phyloP scores from a whole-genome alignment of 2,888 invertebrate genomes.

The Ennomos erosarius region DNA sequence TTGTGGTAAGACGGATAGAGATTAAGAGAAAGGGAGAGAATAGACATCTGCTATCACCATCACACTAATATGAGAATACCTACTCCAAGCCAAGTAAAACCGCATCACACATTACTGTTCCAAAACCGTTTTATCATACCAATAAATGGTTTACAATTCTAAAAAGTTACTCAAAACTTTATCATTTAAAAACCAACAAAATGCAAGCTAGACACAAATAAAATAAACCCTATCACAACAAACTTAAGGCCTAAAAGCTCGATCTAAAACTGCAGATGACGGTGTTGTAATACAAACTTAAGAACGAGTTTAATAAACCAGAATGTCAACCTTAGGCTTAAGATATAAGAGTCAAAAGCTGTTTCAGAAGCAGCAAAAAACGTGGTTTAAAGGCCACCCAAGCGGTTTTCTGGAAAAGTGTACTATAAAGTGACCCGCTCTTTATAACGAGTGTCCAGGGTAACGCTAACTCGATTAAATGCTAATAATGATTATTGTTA shows the following conservation, averaged over 20 bases:
- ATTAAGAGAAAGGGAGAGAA: too few species aligned
- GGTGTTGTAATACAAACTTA: too few species aligned
- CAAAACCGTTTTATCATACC: conserved; percentile 54
- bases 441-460: conserved; percentile 40
- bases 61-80: too few species aligned
- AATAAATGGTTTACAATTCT: conserved; percentile 63
- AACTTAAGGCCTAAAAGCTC: too few species aligned
- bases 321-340: conserved; percentile 39
- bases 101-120: conserved; percentile 7
- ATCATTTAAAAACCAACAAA: conserved; percentile 27
- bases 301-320: background rate
- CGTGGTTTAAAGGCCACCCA: conserved; percentile 65
- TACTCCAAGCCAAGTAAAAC: background rate
- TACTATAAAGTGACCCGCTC: conserved; percentile 60
- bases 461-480: conserved; percentile 52
- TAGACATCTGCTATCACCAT: too few species aligned
- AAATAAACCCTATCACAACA: too few species aligned
- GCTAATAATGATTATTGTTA: conserved; percentile 33
- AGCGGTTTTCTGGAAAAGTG: conserved; percentile 61
- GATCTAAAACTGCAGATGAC: too few species aligned
- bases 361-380: background rate
- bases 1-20: too few species aligned
- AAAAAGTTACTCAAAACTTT: conserved; percentile 36
- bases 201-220: conserved; percentile 11
- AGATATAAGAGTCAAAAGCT: conserved; percentile 11